Percentiles rank a stretch among this genome's conserved stretches.
phyloP scores from a whole-genome alignment of 2,888 invertebrate genomes.

The Gerosis bhagava region DNA sequence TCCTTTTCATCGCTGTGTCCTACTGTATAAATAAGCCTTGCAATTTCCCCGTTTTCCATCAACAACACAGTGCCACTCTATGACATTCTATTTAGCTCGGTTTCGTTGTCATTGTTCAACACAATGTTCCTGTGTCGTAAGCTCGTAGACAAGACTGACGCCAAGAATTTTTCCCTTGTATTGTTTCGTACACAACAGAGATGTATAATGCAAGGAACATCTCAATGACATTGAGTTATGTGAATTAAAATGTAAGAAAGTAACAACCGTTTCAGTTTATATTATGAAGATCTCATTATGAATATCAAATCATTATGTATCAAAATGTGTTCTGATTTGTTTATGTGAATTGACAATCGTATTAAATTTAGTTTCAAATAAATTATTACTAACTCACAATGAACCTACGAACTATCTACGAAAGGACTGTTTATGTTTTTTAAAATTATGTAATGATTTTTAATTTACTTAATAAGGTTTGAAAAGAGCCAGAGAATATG shows the following conservation, averaged over 20 bases:
- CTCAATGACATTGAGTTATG: constrained; percentile 41
- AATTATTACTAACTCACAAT: too few relatives aligned
- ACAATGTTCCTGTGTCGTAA: constrained; percentile 32
- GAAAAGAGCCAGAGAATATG: too few relatives aligned
- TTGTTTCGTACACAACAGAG: constrained; percentile 37
- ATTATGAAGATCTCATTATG: too few relatives aligned
- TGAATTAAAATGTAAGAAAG: too few relatives aligned
- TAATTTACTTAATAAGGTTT: too few relatives aligned
- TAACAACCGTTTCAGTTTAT: too few relatives aligned
- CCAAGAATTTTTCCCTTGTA: constrained; percentile 36
- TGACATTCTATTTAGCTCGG: constrained; percentile 32
- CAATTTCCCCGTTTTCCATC: constrained; percentile 35
- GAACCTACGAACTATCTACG: too few relatives aligned
- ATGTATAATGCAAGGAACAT: constrained; percentile 40
- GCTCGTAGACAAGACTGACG: constrained; percentile 29
- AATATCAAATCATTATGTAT: too few relatives aligned
- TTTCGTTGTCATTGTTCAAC: constrained; percentile 32
- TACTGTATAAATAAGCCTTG: constrained; percentile 31
- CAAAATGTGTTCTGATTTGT: too few relatives aligned
- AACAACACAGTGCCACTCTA: constrained; percentile 24
- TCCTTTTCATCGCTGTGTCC: constrained; percentile 30
- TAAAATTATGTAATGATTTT: too few relatives aligned
- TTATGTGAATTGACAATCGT: too few relatives aligned
- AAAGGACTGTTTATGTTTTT: constrained; percentile 6
- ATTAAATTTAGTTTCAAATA: too few relatives aligned